Percentiles rank a stretch among this genome's conserved stretches.
phyloP scores from a whole-genome alignment of 2,888 invertebrate genomes.

The Drosophila kuntzei region DNA sequence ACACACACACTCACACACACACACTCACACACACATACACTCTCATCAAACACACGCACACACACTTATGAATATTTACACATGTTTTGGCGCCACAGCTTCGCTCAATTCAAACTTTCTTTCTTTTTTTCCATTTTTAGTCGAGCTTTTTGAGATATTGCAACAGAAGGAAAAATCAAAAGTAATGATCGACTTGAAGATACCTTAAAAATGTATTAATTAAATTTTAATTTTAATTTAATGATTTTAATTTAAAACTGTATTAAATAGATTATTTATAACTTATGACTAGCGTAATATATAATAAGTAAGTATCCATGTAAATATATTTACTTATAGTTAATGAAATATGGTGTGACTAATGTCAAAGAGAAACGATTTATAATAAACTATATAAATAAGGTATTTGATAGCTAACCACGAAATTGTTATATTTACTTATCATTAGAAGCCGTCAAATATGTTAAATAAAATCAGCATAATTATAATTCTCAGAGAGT shows the following conservation, averaged over 20 bases:
- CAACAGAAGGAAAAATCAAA: not conserved
- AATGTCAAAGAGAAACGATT: slow-evolving; percentile 1
- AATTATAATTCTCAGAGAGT: too few species aligned
- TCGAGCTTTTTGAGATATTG: slow-evolving; percentile 42
- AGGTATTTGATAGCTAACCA: too few species aligned
- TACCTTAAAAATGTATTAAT: too few species aligned
- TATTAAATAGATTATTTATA: too few species aligned
- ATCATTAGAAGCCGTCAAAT: not conserved
- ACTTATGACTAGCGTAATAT: too few species aligned
- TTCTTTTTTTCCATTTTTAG: slow-evolving; percentile 17
- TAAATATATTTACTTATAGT: too few species aligned
- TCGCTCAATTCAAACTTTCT: slow-evolving; percentile 50
- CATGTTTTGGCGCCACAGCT: slow-evolving; percentile 65
- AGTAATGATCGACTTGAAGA: not conserved
- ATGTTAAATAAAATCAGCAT: too few species aligned
- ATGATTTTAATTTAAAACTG: too few species aligned
- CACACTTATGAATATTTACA: slow-evolving; percentile 75
- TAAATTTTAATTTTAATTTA: too few species aligned
- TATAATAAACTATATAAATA: too few species aligned
- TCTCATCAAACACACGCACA: slow-evolving; percentile 4
- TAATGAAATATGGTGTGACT: not conserved
- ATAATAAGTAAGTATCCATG: too few species aligned
- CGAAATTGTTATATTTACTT: not conserved
- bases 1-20: slow-evolving; percentile 24
- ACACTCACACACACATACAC: slow-evolving; percentile 23